phyloP scores from a whole-genome alignment of 2,113 vertebrate genomes.

The Lichenostomus cassidix region DNA sequence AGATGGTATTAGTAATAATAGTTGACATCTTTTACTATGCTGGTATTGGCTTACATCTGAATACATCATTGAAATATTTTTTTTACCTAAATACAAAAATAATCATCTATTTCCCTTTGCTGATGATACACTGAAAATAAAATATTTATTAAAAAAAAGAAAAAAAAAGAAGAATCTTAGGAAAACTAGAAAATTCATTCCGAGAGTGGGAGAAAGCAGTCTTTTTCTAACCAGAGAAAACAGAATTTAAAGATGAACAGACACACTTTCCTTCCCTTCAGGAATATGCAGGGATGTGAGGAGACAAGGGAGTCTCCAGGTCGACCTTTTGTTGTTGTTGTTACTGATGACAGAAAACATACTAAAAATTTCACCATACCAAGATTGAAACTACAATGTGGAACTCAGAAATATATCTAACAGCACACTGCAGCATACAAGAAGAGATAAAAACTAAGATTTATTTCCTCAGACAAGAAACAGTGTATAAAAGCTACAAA shows the following conservation, averaged over 20 bases:
- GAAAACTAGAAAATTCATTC: constrained; percentile 13
- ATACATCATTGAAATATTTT: background rate
- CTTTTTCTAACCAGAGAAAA: constrained; percentile 37
- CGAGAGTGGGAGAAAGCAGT: background rate
- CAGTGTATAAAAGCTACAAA: constrained; percentile 54
- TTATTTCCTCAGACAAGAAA: constrained; percentile 73
- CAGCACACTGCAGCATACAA: constrained; percentile 63
- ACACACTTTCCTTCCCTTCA: background rate
- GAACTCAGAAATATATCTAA: constrained; percentile 65
- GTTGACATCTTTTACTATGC: constrained; percentile 32
- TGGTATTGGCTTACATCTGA: constrained; percentile 21
- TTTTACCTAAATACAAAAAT: constrained; percentile 61
- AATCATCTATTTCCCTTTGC: constrained; percentile 17
- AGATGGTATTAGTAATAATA: constrained; percentile 41
- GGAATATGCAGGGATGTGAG: background rate
- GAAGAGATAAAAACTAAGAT: constrained; percentile 74
- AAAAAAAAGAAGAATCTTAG: background rate
- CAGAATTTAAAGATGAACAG: background rate
- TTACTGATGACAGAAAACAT: background rate
- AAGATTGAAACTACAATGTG: constrained; percentile 56
- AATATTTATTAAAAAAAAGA: constrained; percentile 18
- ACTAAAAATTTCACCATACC: constrained; percentile 37
- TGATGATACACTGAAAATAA: constrained; percentile 3
- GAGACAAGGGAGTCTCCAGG: background rate
- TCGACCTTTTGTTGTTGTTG: constrained; percentile 17